A percentile compares a stretch with the other conserved stretches of the same genome.
These are phyloP conservation scores for Pandemis corylana DNA, from an alignment of 2,888 invertebrate genomes.

Conservation along the genomic window DNA sequence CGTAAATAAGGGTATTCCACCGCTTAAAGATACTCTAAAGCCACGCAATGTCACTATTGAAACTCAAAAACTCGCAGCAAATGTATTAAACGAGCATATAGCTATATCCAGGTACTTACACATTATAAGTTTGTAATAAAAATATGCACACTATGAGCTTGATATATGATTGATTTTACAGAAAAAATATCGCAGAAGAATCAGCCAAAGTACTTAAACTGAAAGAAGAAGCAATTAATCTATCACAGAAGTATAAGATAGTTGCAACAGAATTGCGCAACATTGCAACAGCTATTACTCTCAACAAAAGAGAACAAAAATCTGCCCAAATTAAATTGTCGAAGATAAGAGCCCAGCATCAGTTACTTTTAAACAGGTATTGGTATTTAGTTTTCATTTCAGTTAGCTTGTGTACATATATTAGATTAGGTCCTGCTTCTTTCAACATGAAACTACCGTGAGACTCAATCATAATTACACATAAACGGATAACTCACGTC, in stretches of 20 bases:
- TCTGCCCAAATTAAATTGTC: conserved; percentile 67
- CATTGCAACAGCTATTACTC: conserved; percentile 71
- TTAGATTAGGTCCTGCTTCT: too few relatives aligned
- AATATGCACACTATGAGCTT: neutral
- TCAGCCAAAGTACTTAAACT: conserved; percentile 74
- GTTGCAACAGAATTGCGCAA: conserved; percentile 74
- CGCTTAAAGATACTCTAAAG: conserved; percentile 68
- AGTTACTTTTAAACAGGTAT: conserved; percentile 77
- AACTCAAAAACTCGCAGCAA: conserved; percentile 47
- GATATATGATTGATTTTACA: conserved; percentile 51
- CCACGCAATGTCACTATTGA: conserved; percentile 64
- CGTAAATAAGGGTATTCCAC: conserved; percentile 49
- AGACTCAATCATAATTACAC: too few relatives aligned
- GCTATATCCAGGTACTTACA: conserved; percentile 69
- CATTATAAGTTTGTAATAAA: conserved; percentile 9
- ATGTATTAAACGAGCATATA: conserved; percentile 70
- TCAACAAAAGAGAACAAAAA: conserved; percentile 75
- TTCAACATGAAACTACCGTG: too few relatives aligned
- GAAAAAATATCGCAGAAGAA: conserved; percentile 78
- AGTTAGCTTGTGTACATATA: too few relatives aligned
- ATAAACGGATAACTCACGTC: too few relatives aligned
- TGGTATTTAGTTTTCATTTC: conserved; percentile 32
- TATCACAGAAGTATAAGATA: conserved; percentile 76
- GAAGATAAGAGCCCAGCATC: conserved; percentile 74
- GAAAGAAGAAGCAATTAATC: conserved; percentile 72